These are phyloP conservation scores for Puffinus mauretanicus DNA, from an alignment of 2,113 vertebrate genomes.

Conservation along the genomic window DNA sequence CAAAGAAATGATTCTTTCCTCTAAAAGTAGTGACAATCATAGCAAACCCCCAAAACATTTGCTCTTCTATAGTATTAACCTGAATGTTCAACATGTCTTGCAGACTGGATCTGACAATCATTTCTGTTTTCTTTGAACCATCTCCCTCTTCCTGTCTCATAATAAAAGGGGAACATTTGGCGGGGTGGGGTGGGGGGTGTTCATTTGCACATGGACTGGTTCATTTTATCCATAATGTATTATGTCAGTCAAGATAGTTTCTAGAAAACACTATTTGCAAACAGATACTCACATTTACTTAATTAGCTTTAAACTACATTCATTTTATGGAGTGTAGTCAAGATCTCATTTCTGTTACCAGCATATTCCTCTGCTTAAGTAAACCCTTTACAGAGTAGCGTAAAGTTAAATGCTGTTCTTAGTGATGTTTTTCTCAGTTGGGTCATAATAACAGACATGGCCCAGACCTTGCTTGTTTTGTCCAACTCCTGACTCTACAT, in stretches of 20 bases:
- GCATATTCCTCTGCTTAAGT: background rate
- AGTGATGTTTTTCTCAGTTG: background rate
- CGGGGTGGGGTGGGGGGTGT: fast-evolving
- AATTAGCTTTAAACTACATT: background rate
- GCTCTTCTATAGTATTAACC: background rate
- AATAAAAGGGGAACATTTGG: background rate
- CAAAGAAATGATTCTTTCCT: conserved; percentile 2
- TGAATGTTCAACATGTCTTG: background rate
- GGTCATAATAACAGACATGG: background rate
- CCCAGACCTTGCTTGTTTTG: background rate
- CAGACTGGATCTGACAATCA: conserved; percentile 3
- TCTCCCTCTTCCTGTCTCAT: background rate
- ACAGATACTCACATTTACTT: background rate
- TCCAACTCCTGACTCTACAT: background rate
- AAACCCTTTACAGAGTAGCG: background rate
- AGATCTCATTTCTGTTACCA: background rate
- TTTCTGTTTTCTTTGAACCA: conserved; percentile 26
- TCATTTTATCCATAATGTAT: background rate
- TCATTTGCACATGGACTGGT: background rate
- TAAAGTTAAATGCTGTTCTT: background rate
- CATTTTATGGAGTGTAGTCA: background rate
- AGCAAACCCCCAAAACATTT: background rate
- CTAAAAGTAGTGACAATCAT: conserved; percentile 1
- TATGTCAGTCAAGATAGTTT: background rate
- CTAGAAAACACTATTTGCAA: background rate